These are phyloP conservation scores for Nesoenas mayeri DNA, from an alignment of 2,113 vertebrate species.

Conservation along the genomic window DNA sequence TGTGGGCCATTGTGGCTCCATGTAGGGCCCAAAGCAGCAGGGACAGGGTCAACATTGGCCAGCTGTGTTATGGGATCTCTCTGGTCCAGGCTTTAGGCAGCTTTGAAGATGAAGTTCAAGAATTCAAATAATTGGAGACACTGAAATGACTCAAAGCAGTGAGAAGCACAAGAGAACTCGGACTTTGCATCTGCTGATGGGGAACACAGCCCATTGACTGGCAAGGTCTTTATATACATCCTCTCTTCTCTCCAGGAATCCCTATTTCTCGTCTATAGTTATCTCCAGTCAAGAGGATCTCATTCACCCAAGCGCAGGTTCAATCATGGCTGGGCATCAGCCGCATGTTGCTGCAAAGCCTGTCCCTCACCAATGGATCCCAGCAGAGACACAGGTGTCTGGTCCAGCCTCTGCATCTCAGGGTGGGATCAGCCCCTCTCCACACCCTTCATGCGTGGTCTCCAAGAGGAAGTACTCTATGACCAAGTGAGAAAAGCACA, in stretches of 20 bases:
- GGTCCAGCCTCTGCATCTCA: not conserved
- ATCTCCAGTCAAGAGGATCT: not conserved
- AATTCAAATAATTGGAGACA: not conserved
- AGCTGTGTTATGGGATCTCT: not conserved
- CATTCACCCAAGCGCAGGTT: not conserved
- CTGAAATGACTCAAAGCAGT: not conserved
- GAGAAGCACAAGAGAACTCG: not conserved
- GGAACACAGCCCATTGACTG: not conserved
- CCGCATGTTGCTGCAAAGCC: not conserved
- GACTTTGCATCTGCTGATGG: not conserved
- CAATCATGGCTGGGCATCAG: not conserved
- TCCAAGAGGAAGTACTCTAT: not conserved
- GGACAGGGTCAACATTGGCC: not conserved
- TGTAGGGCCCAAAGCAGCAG: not conserved
- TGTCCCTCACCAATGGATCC: not conserved
- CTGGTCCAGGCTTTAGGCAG: not conserved
- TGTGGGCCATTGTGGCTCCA: not conserved
- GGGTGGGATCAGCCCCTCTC: not conserved
- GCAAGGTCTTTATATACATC: not conserved
- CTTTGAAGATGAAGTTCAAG: not conserved
- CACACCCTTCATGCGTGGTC: not conserved
- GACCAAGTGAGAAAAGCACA: not conserved
- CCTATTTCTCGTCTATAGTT: not conserved
- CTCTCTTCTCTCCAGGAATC: not conserved
- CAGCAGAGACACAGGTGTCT: not conserved